Evolutionary conservation across 2,888 invertebrate genomes (phyloP), one percentile per base, ranked within the genome.

Genomic region (Apodemia duryi): DNA sequence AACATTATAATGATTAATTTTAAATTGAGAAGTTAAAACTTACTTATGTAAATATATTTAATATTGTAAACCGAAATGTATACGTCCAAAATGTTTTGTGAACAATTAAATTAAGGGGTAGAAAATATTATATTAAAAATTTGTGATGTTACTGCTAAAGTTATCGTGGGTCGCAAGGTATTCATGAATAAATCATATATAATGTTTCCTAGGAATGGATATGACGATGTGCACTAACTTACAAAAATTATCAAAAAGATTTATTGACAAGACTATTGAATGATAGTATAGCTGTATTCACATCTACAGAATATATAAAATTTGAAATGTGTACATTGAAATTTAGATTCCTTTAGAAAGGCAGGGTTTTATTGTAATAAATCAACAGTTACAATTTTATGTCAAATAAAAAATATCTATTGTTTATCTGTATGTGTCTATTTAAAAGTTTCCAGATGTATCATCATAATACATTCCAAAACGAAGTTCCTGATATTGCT

Each of bases 61-160:
- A 21, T n/a, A 29, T 7, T 49, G 29, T 49, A 63, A 32, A 49
- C 49, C 41, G 13, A 41, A 63, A 35, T 29, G 29, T 57, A 46
- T 46, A 46, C 46, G 46, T 46, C 46, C 46, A 46, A 46, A 13
- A 13, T 13, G 46, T 46, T 46, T 57, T 57, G 43, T 57, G 63
- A 64, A 64, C 57, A 63, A 32, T 43, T 54, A 64, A 57, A 60
- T 64, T 64, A 64, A 64, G 63, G 13, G 38, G 28, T 43, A 41
- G 64, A 29, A 46, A 46, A 46, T 13, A 46, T n/a, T 38, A 9
- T 38, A 38, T 38, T 38, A 38, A 13, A 6, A 13, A n/a, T 46
- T 13, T 43, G 11, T 43, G 11, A 43, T 43, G 3, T 11, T 43
- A 11, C 46, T 46, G 13, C 6, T 46, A 46, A 46, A 43, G 11